These are phyloP conservation scores for Nesoenas mayeri DNA, from an alignment of 2,113 vertebrate species.

Conservation along the genomic window DNA sequence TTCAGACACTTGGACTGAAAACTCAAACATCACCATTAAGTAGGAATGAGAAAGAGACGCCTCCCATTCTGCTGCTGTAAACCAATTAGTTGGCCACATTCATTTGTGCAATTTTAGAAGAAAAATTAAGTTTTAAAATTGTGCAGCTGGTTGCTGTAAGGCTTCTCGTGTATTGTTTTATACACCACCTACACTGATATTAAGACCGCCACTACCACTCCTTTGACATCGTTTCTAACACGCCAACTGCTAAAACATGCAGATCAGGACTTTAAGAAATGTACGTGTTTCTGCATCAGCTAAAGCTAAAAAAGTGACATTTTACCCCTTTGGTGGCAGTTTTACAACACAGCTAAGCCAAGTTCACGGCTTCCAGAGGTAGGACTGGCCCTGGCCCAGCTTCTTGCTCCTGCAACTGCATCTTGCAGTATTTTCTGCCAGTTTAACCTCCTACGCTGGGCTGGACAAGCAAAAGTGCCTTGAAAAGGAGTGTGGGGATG, in stretches of 20 bases:
- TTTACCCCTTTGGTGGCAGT: not conserved
- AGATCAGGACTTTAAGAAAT: not conserved
- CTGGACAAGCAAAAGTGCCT: not conserved
- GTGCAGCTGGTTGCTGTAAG: not conserved
- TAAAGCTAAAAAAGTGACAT: not conserved
- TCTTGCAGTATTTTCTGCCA: not conserved
- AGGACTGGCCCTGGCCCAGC: not conserved
- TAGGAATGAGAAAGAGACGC: not conserved
- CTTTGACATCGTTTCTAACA: not conserved
- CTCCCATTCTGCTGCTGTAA: not conserved
- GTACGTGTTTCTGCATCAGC: not conserved
- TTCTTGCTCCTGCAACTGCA: not conserved
- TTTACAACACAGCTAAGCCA: not conserved
- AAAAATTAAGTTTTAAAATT: not conserved
- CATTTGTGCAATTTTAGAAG: not conserved
- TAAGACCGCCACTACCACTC: not conserved
- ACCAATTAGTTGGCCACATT: not conserved
- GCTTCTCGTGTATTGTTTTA: not conserved
- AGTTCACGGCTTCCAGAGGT: not conserved
- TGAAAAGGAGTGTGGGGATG: not conserved
- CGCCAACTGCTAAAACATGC: not conserved
- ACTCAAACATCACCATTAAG: accelerated
- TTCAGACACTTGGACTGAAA: not conserved
- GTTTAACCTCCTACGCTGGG: not conserved
- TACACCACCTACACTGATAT: accelerated